Evolutionary conservation across 2,888 invertebrate species (phyloP), one percentile per base, ranked within the genome.

Genomic region (Priocnemis perturbator): DNA sequence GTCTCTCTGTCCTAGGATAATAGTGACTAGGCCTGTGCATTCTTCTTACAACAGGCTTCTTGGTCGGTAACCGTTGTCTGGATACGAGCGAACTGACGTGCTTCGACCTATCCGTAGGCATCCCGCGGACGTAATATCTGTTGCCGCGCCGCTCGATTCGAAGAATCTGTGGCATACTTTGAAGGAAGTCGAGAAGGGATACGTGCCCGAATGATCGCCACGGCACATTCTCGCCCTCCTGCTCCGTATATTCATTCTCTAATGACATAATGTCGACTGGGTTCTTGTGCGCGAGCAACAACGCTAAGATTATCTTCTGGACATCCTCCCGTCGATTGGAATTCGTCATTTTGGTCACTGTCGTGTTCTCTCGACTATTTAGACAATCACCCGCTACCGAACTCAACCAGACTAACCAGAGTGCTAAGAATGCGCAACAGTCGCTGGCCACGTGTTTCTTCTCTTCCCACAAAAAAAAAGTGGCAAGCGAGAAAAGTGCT

Each of bases 41-140:
- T 58, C 30, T 74, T 2, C 3, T 3, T 9, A 4, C 0, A 20
- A 0, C 0, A 7, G 0, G 52, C 19, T 44, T 45, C 11, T 58
- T 64, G 20, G 52, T 3, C 14, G 53, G 37, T 7, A 0, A 0
- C 37, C 71, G 85, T 55, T 88, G 88, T 3, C 74, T 67, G 0
- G 71, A 56, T 0, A 88, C 82, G 7, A 88, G 64, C 0, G 74
- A 66, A 56, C 76, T 80, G 0, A 88, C 64, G n/a, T 88, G 86
- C 15, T 69, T 70, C 0, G 79, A 71, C 17, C 81, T 83, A 3
- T 83, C 79, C 0, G 81, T 72, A 0, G 81, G 67, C 0, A 84
- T 64, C 1, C 80, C 83, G 44, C 63, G 67, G 0, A 81, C 72
- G 1, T 68, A 61, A 26, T 67, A 11, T 1, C 0, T 15, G 0